Conservation (phyloP, 2,113 vertebrate genomes). For the Poeciliopsis turrubarensis region DNA sequence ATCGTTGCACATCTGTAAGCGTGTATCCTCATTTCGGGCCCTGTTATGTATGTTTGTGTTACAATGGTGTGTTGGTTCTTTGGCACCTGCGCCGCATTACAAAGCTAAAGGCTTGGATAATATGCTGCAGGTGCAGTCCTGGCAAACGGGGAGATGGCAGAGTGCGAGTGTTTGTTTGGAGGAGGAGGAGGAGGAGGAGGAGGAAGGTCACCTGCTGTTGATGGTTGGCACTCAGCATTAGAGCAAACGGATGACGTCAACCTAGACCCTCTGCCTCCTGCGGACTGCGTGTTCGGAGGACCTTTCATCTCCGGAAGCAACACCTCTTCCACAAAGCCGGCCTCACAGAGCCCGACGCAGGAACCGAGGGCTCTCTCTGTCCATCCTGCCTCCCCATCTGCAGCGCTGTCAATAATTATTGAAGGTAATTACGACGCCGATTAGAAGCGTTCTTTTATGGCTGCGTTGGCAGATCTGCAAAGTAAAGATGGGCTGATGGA, state of each 20-base stretch:
- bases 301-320: conserved; percentile 18
- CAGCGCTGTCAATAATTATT: conserved; percentile 66
- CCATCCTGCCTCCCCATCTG: conserved; percentile 20
- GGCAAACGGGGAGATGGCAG: conserved; percentile 61
- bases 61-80: conserved; percentile 65
- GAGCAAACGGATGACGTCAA: conserved; percentile 57
- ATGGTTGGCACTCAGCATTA: conserved; percentile 64
- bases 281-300: background rate
- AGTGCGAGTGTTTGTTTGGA: conserved; percentile 38
- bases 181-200: conserved; percentile 1
- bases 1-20: conserved; percentile 71
- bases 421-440: conserved; percentile 68
- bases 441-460: conserved; percentile 73
- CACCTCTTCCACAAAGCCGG: conserved; percentile 24
- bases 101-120: conserved; percentile 82
- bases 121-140: conserved; percentile 88
- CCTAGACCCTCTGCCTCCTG: conserved; percentile 24
- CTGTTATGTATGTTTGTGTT: conserved; percentile 60
- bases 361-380: conserved; percentile 22
- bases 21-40: conserved; percentile 56
- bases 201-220: conserved; percentile 69
- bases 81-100: conserved; percentile 89
- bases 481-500: conserved; percentile 47
- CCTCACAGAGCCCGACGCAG: conserved; percentile 23
- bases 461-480: conserved; percentile 65